A percentile compares a stretch with the other conserved stretches of the same genome.
phyloP scores from a whole-genome alignment of 2,888 invertebrate genomes.

The Hydrotaea diabolus region DNA sequence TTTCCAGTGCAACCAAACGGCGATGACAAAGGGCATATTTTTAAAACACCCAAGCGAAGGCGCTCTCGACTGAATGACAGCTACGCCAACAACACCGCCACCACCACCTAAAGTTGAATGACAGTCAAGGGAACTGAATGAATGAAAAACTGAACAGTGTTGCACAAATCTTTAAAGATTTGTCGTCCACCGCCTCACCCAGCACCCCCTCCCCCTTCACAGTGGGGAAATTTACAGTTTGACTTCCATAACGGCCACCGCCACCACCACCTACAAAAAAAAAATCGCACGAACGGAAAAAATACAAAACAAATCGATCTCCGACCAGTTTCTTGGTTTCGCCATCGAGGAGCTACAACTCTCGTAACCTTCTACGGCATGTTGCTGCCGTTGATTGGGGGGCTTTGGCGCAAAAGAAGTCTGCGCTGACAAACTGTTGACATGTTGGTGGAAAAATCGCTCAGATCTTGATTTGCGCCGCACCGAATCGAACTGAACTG shows the following conservation, averaged over 20 bases:
- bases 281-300: neutral
- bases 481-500: neutral
- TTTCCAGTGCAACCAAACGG: conserved; percentile 44
- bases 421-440: conserved; percentile 52
- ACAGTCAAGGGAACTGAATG: neutral
- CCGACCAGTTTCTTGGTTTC: neutral
- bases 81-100: no score
- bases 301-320: conserved; percentile 9
- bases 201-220: neutral
- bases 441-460: conserved; percentile 45
- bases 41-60: neutral
- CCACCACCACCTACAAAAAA: neutral
- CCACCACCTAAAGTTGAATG: neutral
- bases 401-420: conserved; percentile 3
- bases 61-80: neutral
- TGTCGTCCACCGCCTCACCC: neutral
- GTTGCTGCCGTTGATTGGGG: neutral
- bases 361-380: conserved; percentile 13
- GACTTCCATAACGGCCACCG: neutral
- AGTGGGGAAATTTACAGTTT: neutral
- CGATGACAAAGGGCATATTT: conserved; percentile 59
- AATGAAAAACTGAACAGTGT: neutral
- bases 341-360: neutral
- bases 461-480: conserved; percentile 44
- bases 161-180: conserved; percentile 2